phyloP scores from a whole-genome alignment of 1,140 invertebrate species.

The Lamellibrachia luymesi region DNA sequence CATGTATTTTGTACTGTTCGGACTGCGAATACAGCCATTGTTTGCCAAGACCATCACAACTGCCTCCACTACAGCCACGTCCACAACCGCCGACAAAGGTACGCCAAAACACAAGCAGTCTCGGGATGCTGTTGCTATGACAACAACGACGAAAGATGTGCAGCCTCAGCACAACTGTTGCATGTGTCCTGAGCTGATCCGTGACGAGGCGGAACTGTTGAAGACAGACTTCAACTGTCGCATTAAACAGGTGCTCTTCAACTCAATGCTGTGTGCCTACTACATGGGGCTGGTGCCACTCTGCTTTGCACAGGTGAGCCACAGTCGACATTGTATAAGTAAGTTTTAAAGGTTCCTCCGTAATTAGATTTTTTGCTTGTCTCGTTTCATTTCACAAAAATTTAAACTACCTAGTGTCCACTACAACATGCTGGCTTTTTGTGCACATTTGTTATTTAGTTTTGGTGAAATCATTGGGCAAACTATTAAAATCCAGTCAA shows the following conservation, averaged over 20 bases:
- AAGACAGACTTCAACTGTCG: conserved; percentile 84
- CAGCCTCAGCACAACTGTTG: conserved; percentile 58
- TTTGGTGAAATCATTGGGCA: too few relatives aligned
- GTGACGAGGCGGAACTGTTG: conserved; percentile 81
- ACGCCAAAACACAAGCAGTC: neutral
- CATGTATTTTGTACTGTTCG: conserved; percentile 85
- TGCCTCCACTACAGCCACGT: neutral
- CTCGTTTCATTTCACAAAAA: too few relatives aligned
- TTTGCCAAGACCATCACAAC: conserved; percentile 38
- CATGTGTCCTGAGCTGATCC: conserved; percentile 62
- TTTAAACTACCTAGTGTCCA: too few relatives aligned
- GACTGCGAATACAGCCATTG: conserved; percentile 56
- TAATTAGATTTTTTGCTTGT: too few relatives aligned
- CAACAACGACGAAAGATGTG: conserved; percentile 24
- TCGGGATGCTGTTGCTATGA: neutral
- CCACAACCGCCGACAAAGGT: neutral
- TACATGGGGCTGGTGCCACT: conserved; percentile 88
- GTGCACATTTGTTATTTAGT: too few relatives aligned
- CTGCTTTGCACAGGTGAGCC: conserved; percentile 76
- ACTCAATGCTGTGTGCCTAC: conserved; percentile 84
- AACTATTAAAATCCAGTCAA: too few relatives aligned
- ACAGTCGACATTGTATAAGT: neutral
- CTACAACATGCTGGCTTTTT: too few relatives aligned
- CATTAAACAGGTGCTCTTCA: conserved; percentile 86
- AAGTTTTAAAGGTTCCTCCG: neutral